Percentiles rank a stretch among this genome's conserved stretches.
phyloP scores from a whole-genome alignment of 1,140 invertebrate genomes.

The Apis cerana region DNA sequence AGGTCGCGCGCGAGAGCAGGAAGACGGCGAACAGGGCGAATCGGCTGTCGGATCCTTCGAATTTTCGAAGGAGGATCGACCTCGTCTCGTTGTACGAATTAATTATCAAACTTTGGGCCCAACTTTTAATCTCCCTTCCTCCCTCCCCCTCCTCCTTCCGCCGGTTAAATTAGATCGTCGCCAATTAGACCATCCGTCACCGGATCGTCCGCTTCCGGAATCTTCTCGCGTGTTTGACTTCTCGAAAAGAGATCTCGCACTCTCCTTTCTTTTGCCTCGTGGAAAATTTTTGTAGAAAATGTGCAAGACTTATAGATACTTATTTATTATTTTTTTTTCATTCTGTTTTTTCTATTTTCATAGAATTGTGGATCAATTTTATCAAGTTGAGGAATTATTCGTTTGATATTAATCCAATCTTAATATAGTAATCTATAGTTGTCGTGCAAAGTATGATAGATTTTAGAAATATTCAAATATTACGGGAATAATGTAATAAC shows the following conservation, averaged over 20 bases:
- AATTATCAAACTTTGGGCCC: conserved; percentile 67
- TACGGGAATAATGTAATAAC: too few relatives aligned
- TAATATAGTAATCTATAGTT: too few relatives aligned
- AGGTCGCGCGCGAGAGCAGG: conserved; percentile 27
- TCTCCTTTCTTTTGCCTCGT: too few relatives aligned
- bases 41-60: conserved; percentile 16
- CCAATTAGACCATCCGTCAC: background rate
- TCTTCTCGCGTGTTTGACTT: background rate
- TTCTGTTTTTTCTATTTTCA: background rate
- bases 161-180: conserved; percentile 65
- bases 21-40: background rate
- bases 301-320: background rate
- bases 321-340: background rate
- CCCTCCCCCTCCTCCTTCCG: conserved; percentile 30
- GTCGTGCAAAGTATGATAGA: too few relatives aligned
- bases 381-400: too few relatives aligned
- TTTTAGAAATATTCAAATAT: too few relatives aligned
- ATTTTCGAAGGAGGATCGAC: conserved; percentile 14
- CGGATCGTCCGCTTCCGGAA: background rate
- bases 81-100: conserved; percentile 67
- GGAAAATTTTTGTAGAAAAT: background rate
- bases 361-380: too few relatives aligned
- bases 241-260: too few relatives aligned
- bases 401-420: too few relatives aligned
- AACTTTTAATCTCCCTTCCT: conserved; percentile 48